phyloP scores from a whole-genome alignment of 2,888 invertebrate species.

The Heliconius ethilla region DNA sequence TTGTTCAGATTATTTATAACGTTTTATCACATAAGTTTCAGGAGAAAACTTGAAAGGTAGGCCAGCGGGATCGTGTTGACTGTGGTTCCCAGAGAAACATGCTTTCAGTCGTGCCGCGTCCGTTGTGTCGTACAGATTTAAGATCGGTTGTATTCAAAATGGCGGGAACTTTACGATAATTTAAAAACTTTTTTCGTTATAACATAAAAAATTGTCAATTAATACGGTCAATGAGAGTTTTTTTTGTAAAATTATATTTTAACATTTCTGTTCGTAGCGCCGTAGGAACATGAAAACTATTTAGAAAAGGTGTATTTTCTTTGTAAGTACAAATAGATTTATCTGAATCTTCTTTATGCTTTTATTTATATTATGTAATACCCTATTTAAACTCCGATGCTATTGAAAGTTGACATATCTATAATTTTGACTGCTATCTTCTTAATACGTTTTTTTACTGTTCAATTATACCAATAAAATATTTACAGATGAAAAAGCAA shows the following conservation, averaged over 20 bases:
- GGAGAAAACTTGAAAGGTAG: slow-evolving; percentile 76
- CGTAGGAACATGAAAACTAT: neutral
- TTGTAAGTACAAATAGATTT: slow-evolving; percentile 9
- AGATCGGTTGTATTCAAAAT: slow-evolving; percentile 57
- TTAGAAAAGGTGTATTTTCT: neutral
- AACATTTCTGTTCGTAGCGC: neutral
- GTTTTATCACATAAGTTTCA: slow-evolving; percentile 43
- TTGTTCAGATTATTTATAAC: slow-evolving; percentile 42
- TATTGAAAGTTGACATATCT: neutral
- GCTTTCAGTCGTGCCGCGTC: slow-evolving; percentile 76
- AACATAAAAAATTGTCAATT: neutral
- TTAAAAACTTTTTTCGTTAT: slow-evolving; percentile 60
- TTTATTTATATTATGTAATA: neutral
- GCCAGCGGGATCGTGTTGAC: slow-evolving; percentile 69
- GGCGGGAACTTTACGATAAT: slow-evolving; percentile 75
- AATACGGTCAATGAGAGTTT: neutral
- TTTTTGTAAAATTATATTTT: neutral
- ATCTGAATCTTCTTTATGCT: neutral
- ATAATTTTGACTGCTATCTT: neutral
- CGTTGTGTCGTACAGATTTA: slow-evolving; percentile 64
- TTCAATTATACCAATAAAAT: neutral
- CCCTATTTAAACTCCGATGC: neutral
- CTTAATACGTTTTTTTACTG: neutral
- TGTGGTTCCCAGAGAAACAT: slow-evolving; percentile 62
- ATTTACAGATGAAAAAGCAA: neutral